These are phyloP conservation scores for Spheniscus humboldti DNA, from an alignment of 2,797 vertebrate species.

Conservation along the genomic window DNA sequence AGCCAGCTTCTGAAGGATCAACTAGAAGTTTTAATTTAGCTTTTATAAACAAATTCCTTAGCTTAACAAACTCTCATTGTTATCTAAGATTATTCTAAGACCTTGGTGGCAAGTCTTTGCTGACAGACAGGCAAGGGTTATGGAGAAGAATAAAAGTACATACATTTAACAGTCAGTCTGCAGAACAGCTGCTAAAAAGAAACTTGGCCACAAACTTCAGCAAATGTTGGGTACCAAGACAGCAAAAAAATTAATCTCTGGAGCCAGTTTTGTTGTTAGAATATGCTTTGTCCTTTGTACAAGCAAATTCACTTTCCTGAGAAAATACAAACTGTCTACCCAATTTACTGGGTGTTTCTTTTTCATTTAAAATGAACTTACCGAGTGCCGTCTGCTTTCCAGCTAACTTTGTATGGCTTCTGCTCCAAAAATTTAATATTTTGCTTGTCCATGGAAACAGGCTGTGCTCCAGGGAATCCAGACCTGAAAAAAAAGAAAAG, in stretches of 20 bases:
- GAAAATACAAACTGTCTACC: background rate
- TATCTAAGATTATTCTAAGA: background rate
- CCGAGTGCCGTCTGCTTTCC: conserved; percentile 99
- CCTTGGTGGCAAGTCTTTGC: background rate
- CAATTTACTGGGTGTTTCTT: background rate
- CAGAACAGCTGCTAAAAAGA: background rate
- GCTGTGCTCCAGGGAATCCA: conserved; percentile 97
- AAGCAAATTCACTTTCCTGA: conserved; percentile 23
- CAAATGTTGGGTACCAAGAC: background rate
- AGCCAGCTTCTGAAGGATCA: background rate
- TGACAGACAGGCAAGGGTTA: background rate
- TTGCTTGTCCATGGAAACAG: conserved; percentile 96
- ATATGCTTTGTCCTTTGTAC: background rate
- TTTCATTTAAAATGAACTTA: conserved; percentile 71
- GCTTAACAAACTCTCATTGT: background rate
- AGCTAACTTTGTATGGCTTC: conserved; percentile 98
- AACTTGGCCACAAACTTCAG: background rate
- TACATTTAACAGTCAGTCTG: background rate
- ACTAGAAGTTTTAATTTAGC: background rate
- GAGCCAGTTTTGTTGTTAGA: background rate
- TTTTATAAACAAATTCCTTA: background rate
- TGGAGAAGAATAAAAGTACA: background rate
- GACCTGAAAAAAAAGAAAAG: conserved; percentile 75
- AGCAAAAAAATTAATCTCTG: background rate
- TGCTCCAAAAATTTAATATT: conserved; percentile 92